Base-by-base conservation (phyloP, 2,888 invertebrate genomes). In the Norana najaformis region DNA sequence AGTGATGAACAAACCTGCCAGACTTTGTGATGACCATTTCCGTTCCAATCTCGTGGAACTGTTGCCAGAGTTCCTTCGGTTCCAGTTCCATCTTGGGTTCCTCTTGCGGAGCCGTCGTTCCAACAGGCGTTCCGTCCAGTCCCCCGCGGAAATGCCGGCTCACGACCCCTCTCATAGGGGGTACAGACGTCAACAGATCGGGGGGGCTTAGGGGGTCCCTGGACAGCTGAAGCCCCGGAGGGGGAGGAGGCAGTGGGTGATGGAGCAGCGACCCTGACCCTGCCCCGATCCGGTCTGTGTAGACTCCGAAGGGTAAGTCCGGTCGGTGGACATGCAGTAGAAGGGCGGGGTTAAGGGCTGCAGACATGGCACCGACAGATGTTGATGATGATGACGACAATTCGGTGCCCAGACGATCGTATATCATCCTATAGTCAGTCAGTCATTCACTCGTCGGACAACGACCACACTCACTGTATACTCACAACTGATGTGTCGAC, bases 31-130 rank as follows among this genome's bases (percentile, higher is more conserved):
- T 95, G 92, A 95, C 95, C 95, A 95, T 95, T 92, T 95, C 95
- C 0, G 95, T 95, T 36, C 95, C 95, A 34, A 95, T 93, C 69
- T 94, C 92, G 92, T 95, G 94, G 91, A 95, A 95, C 91, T 94
- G 94, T 83, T 93, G 92, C 95, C 95, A 95, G 38, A 95, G 93
- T 34, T 95, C 95, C 88, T 94, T 93, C 92, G 95, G 94, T 90
- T 95, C 95, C 90, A 95, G 89, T 41, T 98, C 99, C 94, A 99
- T 99, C 96, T 99, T 98, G 92, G 99, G 99, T 95, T 99, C 98
- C 95, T 99, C 99, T 36, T 85, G 36, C 4, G 69, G 69, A 4
- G 30, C 69, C n/a, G 37, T 37, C 0, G 36, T 36, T 36, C 85
- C 85, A 3, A 20, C 37, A 18, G 85, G 20, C 36, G 23, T 35